phyloP scores from a whole-genome alignment of 2,797 vertebrate genomes.

The Triplophysa yarkandensis region DNA sequence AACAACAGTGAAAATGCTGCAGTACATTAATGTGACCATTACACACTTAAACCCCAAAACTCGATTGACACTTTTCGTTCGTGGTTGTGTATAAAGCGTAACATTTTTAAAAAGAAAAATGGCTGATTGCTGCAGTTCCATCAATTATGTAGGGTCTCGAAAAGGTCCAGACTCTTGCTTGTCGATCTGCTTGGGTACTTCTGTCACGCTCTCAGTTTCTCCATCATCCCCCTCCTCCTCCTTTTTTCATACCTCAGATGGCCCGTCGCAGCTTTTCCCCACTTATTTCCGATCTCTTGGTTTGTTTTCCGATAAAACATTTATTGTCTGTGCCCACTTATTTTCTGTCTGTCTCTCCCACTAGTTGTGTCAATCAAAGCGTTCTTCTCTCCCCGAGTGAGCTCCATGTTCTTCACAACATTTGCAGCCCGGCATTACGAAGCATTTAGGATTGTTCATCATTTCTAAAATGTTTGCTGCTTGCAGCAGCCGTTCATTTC shows the following conservation, averaged over 20 bases:
- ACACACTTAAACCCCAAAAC: neutral
- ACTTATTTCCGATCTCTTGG: slow-evolving; percentile 50
- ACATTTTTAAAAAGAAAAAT: slow-evolving; percentile 67
- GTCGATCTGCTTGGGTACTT: slow-evolving; percentile 62
- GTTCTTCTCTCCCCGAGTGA: neutral
- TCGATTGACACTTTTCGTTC: neutral
- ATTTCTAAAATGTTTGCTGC: slow-evolving; percentile 33
- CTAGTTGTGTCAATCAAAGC: slow-evolving; percentile 9
- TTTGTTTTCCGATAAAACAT: slow-evolving; percentile 70
- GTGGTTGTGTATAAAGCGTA: neutral
- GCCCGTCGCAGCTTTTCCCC: slow-evolving; percentile 46
- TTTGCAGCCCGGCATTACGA: slow-evolving; percentile 9
- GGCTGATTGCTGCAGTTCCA: slow-evolving; percentile 66
- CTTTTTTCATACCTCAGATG: neutral
- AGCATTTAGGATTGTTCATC: slow-evolving; percentile 9
- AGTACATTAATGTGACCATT: neutral
- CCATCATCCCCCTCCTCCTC: slow-evolving; percentile 15
- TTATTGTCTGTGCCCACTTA: slow-evolving; percentile 54
- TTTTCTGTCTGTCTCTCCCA: neutral
- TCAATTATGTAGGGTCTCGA: slow-evolving; percentile 75
- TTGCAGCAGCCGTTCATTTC: slow-evolving; percentile 13
- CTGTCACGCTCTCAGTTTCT: slow-evolving; percentile 65
- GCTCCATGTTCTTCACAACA: neutral
- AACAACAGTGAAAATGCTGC: neutral
- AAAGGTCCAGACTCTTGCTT: slow-evolving; percentile 68